Percentiles rank a stretch among this genome's conserved stretches.
Conservation (phyloP, 2,113 vertebrate genomes). For the Bujurquina vittata region DNA sequence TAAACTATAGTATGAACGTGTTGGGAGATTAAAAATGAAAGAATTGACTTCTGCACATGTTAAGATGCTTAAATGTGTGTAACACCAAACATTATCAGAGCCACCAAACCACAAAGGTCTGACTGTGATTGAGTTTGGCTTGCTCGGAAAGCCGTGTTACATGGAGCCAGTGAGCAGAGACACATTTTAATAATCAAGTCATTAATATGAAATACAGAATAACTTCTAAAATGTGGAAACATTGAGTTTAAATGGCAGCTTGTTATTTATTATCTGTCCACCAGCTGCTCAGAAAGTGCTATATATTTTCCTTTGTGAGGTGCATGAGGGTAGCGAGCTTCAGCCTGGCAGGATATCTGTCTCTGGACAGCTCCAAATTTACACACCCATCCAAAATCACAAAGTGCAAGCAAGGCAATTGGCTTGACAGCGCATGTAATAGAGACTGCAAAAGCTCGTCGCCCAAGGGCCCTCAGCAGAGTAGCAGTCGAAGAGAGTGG, state of each 20-base stretch:
- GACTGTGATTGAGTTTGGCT: neutral
- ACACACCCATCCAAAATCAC: slow-evolving; percentile 52
- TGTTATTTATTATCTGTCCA: slow-evolving; percentile 36
- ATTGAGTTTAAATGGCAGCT: slow-evolving; percentile 15
- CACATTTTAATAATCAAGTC: slow-evolving; percentile 32
- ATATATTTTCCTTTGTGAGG: slow-evolving; percentile 18
- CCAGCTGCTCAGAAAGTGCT: slow-evolving; percentile 14
- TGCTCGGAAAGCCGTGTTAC: neutral
- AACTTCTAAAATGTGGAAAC: slow-evolving; percentile 27
- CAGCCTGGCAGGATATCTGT: slow-evolving; percentile 55
- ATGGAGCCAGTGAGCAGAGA: neutral
- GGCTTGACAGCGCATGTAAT: slow-evolving; percentile 70
- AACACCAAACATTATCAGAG: neutral
- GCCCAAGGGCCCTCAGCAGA: slow-evolving; percentile 48
- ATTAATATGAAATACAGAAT: slow-evolving; percentile 40
- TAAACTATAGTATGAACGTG: neutral
- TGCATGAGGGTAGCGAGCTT: slow-evolving; percentile 40
- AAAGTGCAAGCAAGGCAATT: slow-evolving; percentile 63
- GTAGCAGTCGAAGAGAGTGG: slow-evolving; percentile 37
- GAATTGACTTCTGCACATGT: neutral
- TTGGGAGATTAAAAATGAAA: neutral
- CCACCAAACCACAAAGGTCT: neutral
- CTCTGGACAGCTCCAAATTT: slow-evolving; percentile 46
- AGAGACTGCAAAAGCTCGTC: slow-evolving; percentile 52
- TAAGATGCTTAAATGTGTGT: neutral